Conservation (phyloP, 2,888 invertebrate species). For the Digitonthophagus gazella region DNA sequence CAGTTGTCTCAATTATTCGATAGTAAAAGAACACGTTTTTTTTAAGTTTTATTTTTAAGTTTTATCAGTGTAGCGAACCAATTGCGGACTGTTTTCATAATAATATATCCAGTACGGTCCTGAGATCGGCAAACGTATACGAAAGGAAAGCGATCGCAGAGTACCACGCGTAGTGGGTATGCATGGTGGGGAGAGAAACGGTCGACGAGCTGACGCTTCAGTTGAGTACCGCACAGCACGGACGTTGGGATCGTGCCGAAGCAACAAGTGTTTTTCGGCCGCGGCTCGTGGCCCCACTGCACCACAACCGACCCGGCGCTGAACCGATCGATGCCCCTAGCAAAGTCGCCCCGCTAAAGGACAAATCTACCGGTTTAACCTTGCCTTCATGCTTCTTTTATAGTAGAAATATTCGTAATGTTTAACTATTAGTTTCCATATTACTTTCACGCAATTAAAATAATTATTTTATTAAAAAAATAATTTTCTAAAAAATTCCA, state of each 20-base stretch:
- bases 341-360: background rate
- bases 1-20: too few relatives aligned
- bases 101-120: background rate
- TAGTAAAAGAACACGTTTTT: too few relatives aligned
- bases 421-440: too few relatives aligned
- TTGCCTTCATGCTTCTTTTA: too few relatives aligned
- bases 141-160: constrained; percentile 11
- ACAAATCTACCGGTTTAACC: background rate
- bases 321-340: constrained; percentile 1
- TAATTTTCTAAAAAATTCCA: background rate
- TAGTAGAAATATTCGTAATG: too few relatives aligned
- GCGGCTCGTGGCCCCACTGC: constrained; percentile 12
- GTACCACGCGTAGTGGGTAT: background rate
- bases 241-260: background rate
- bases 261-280: constrained; percentile 15
- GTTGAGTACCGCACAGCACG: constrained; percentile 29
- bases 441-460: background rate
- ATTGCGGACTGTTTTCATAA: too few relatives aligned
- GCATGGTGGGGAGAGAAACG: constrained; percentile 38
- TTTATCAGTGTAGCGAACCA: too few relatives aligned
- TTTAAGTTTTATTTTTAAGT: too few relatives aligned
- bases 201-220: constrained; percentile 34
- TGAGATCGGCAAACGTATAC: background rate
- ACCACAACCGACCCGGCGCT: background rate
- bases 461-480: background rate